Base-by-base conservation (phyloP, 64 coral and sea anemone species). In the Dendronephthya gigantea region DNA sequence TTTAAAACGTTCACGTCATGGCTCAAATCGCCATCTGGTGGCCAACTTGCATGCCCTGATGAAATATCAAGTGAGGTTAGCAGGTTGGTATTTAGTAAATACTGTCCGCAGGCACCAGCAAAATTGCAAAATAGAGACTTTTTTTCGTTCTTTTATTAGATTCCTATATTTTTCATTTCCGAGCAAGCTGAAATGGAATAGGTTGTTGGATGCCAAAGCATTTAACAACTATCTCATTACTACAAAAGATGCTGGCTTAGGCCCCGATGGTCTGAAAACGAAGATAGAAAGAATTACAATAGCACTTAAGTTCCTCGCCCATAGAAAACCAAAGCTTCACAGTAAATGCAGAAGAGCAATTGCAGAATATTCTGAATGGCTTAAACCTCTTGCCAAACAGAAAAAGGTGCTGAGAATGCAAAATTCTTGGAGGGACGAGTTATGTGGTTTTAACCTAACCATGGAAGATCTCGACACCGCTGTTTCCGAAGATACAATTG, bases 251-350 rank as follows among this genome's bases (percentile, higher is more conserved):
- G 83, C 83, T 45, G 83, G 83, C 50, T 43, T 84, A n/a, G 83
- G 83, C 83, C 83, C 83, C 48, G 83, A 84, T 84, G 83, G 83
- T 84, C 83, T 84, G 39, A 84, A 84, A 43, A 84, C 83, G 40
- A 84, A 84, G 50, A 84, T 84, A 43, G 83, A 36, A 47, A 43
- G 83, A 36, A 47, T 84, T 43, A 47, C 39, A 22, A 84, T 14
- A 84, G 83, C 36, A 28, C 39, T 47, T 49, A 84, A 84, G 83
- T 84, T 84, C 39, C 83, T 84, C n/a, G 41, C 48, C 48, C 83
- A 84, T 43, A 36, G 27, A 43, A 84, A 84, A 84, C 83, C 83
- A 84, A n/a, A n/a, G n/a, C 41, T 45, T 6, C 41, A 45, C 11
- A 45, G 4, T 45, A 45, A 45, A 11, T 45, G 4, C 11, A 45